Evolutionary conservation across 2,797 vertebrate species (phyloP).

Genomic region (Otus scops): DNA sequence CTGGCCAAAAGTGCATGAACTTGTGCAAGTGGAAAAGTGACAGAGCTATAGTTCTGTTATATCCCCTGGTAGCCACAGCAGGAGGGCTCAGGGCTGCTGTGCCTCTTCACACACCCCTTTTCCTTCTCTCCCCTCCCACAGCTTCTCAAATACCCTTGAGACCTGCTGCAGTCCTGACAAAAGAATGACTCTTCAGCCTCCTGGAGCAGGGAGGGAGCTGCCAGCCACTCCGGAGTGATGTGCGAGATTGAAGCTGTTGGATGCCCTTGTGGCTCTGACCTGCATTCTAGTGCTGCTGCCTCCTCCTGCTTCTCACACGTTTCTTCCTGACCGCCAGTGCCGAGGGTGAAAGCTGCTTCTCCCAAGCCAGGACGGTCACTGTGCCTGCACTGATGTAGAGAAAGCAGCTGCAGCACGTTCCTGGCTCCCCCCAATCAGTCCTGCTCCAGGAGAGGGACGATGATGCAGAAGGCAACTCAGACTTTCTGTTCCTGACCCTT

Average conservation of each 20-base stretch:
- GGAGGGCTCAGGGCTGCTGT: background rate
- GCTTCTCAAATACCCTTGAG: background rate
- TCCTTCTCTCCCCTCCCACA: background rate
- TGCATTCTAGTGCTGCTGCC: background rate
- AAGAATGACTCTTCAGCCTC: background rate
- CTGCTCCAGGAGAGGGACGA: background rate
- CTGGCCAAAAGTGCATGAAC: accelerated
- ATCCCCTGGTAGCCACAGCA: background rate
- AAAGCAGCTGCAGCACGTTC: background rate
- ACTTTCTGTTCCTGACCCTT: background rate
- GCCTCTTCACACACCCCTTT: background rate
- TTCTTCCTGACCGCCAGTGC: background rate
- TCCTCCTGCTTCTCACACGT: background rate
- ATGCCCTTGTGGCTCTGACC: background rate
- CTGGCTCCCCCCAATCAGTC: background rate
- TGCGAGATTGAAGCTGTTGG: background rate
- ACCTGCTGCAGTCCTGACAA: background rate
- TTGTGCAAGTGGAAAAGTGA: background rate
- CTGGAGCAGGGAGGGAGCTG: background rate
- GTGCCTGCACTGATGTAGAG: background rate
- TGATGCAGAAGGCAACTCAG: background rate
- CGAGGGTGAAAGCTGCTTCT: background rate
- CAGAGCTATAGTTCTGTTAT: background rate
- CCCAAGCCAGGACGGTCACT: background rate
- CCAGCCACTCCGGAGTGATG: background rate